Conservation (phyloP, 1,140 invertebrate species). For the Anagrus nilaparvatae region DNA sequence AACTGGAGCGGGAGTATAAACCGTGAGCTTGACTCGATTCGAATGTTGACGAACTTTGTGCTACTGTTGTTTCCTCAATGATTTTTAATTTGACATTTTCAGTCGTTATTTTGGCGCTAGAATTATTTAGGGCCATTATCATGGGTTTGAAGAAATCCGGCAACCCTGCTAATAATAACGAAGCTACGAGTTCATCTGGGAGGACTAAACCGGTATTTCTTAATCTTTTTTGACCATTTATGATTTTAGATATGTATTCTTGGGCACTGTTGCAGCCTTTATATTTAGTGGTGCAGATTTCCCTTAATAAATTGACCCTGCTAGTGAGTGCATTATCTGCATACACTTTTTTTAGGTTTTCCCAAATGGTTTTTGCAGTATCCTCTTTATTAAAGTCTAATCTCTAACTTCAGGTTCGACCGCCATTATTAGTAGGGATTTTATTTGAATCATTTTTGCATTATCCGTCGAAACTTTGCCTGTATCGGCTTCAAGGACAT, state of each 20-base stretch:
- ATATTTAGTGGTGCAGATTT: constrained; percentile 22
- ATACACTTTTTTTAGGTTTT: constrained; percentile 23
- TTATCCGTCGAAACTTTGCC: too few species aligned
- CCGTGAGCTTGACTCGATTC: too few species aligned
- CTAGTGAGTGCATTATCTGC: constrained; percentile 30
- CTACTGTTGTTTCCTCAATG: constrained; percentile 7
- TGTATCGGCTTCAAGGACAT: too few species aligned
- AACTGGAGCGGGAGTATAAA: too few species aligned
- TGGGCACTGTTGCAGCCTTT: constrained; percentile 23
- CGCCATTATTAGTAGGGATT: too few species aligned
- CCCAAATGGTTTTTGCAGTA: constrained; percentile 21
- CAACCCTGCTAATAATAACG: constrained; percentile 9
- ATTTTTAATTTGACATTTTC: constrained; percentile 10
- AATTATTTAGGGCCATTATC: constrained; percentile 9
- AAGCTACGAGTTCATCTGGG: constrained; percentile 30
- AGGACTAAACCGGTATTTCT: constrained; percentile 26
- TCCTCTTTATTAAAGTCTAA: constrained; percentile 20
- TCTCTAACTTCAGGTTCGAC: too few species aligned
- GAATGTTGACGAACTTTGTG: too few species aligned
- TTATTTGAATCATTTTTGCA: too few species aligned
- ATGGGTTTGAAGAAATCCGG: constrained; percentile 4
- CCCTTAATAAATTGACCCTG: constrained; percentile 27
- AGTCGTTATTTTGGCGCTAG: not conserved
- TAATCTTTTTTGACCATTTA: constrained; percentile 27
- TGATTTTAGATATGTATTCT: constrained; percentile 29